Conservation (phyloP, 2,797 vertebrate species). For the Chelmon rostratus region DNA sequence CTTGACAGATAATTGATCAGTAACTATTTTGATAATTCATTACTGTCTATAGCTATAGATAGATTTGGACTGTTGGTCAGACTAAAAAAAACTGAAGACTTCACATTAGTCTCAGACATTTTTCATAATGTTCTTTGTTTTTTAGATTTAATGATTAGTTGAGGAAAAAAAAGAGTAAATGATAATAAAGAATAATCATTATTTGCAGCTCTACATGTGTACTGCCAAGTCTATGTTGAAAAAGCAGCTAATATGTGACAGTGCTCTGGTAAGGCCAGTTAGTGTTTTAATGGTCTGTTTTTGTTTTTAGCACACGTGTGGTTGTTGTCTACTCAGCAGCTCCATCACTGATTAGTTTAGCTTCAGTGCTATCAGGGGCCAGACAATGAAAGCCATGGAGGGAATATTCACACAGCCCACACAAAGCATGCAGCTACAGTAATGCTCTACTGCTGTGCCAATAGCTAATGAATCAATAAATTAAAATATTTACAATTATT, state of each 20-base stretch:
- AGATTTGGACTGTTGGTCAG: neutral
- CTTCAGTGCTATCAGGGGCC: slow-evolving; percentile 61
- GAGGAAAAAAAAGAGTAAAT: neutral
- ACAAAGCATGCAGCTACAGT: slow-evolving; percentile 60
- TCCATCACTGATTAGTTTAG: slow-evolving; percentile 80
- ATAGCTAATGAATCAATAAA: slow-evolving; percentile 79
- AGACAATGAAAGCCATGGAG: slow-evolving; percentile 71
- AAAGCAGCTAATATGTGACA: slow-evolving; percentile 31
- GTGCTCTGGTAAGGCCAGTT: slow-evolving; percentile 57
- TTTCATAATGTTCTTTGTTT: no score
- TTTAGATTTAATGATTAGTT: neutral
- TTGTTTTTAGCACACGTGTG: slow-evolving; percentile 53
- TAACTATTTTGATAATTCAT: neutral
- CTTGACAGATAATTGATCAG: neutral
- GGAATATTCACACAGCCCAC: slow-evolving; percentile 66
- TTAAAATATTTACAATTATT: slow-evolving; percentile 80
- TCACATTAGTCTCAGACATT: neutral
- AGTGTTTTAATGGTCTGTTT: slow-evolving; percentile 70
- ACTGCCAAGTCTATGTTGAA: neutral
- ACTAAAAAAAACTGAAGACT: neutral
- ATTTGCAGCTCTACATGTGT: neutral
- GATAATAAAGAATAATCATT: neutral
- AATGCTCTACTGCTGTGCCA: slow-evolving; percentile 58
- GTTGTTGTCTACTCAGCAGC: slow-evolving; percentile 77
- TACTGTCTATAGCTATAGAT: no score